Percentiles rank a stretch among this genome's conserved stretches.
Conservation (phyloP, 1,140 invertebrate genomes). For the Danaus melanippus region DNA sequence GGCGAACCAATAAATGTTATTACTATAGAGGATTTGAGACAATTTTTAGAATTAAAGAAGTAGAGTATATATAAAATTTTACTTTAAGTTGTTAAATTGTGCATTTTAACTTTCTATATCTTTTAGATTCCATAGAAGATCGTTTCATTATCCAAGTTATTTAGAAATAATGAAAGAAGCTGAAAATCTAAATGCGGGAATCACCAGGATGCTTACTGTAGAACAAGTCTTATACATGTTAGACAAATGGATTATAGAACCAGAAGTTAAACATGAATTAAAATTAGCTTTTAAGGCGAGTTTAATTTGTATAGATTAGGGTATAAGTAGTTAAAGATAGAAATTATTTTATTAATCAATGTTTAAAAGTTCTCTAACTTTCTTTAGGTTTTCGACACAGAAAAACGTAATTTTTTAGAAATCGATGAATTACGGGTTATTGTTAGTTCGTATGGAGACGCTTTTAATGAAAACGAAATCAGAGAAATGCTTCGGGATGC, state of each 20-base stretch:
- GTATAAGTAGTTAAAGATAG: not conserved
- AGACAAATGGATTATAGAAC: constrained; percentile 38
- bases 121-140: constrained; percentile 52
- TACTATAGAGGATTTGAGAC: constrained; percentile 43
- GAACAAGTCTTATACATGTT: constrained; percentile 56
- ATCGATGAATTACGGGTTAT: constrained; percentile 51
- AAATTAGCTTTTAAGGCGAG: constrained; percentile 47
- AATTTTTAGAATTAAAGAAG: constrained; percentile 52
- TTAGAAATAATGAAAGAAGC: constrained; percentile 50
- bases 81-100: constrained; percentile 1
- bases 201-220: constrained; percentile 40
- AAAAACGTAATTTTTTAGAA: constrained; percentile 51
- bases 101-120: constrained; percentile 5
- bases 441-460: constrained; percentile 38
- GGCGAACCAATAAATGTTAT: constrained; percentile 41
- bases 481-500: constrained; percentile 53
- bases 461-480: constrained; percentile 39
- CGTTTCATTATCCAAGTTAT: constrained; percentile 53
- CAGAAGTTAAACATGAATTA: constrained; percentile 53
- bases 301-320: not conserved
- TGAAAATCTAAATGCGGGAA: constrained; percentile 43
- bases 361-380: not conserved
- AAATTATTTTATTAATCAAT: not conserved
- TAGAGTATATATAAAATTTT: constrained; percentile 23
- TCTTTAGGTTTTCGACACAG: constrained; percentile 54